phyloP scores from a whole-genome alignment of 2,113 vertebrate genomes.

The Dasyurus viverrinus region DNA sequence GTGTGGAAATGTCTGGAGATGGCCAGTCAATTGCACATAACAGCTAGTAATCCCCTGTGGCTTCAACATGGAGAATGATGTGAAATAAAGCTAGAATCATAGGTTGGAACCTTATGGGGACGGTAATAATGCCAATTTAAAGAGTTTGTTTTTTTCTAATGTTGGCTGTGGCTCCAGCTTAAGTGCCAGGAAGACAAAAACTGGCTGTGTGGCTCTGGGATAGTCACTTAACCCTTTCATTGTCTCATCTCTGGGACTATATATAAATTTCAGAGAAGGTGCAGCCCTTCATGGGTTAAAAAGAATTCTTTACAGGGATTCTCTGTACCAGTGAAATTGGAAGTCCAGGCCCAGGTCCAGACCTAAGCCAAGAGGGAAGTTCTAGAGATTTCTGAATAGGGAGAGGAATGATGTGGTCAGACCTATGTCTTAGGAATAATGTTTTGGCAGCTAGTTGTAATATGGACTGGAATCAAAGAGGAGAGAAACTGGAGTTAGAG shows the following conservation, averaged over 20 bases:
- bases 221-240: background rate
- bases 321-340: background rate
- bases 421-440: background rate
- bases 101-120: background rate
- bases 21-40: background rate
- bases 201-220: background rate
- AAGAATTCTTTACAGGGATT: background rate
- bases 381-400: background rate
- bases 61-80: background rate
- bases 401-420: background rate
- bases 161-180: background rate
- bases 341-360: background rate
- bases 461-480: too few species aligned
- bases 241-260: background rate
- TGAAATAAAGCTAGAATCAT: background rate
- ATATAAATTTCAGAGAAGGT: background rate
- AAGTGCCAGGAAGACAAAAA: background rate
- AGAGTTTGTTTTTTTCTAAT: background rate
- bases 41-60: background rate
- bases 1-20: background rate
- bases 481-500: background rate
- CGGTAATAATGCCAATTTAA: background rate
- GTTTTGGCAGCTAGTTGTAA: background rate
- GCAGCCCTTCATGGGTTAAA: background rate
- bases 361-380: background rate